These are phyloP conservation scores for Paradoxurus hermaphroditus DNA, from an alignment of 2,113 vertebrate species.

Conservation along the genomic window DNA sequence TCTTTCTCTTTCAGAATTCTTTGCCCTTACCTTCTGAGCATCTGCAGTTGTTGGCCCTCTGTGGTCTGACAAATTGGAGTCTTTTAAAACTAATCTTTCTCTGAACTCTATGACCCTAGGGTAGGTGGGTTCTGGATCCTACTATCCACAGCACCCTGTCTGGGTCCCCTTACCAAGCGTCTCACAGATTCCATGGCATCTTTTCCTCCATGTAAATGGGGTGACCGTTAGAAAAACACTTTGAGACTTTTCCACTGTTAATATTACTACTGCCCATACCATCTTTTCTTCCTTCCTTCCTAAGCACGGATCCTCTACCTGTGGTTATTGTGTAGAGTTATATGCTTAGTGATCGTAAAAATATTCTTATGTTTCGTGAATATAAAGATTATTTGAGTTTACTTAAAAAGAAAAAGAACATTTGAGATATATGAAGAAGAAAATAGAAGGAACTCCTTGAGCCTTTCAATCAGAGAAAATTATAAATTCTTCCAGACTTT, in stretches of 20 bases:
- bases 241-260: slow-evolving; percentile 13
- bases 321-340: background rate
- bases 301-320: background rate
- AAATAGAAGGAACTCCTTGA: background rate
- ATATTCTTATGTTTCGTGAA: slow-evolving; percentile 19
- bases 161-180: background rate
- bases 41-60: background rate
- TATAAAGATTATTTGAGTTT: slow-evolving; percentile 37
- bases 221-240: background rate
- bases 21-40: background rate
- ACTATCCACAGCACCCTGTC: background rate
- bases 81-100: slow-evolving; percentile 6
- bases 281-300: background rate
- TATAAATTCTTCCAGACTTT: background rate
- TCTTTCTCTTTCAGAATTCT: background rate
- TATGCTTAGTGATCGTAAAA: slow-evolving; percentile 4
- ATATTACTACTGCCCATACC: background rate
- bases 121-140: background rate
- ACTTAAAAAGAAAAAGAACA: background rate
- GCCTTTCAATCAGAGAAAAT: background rate
- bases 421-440: background rate
- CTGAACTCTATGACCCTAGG: background rate
- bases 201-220: background rate
- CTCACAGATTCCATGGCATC: background rate
- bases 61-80: background rate